These are phyloP conservation scores for Philereme transversata DNA, from an alignment of 2,888 invertebrate genomes.

Conservation along the genomic window DNA sequence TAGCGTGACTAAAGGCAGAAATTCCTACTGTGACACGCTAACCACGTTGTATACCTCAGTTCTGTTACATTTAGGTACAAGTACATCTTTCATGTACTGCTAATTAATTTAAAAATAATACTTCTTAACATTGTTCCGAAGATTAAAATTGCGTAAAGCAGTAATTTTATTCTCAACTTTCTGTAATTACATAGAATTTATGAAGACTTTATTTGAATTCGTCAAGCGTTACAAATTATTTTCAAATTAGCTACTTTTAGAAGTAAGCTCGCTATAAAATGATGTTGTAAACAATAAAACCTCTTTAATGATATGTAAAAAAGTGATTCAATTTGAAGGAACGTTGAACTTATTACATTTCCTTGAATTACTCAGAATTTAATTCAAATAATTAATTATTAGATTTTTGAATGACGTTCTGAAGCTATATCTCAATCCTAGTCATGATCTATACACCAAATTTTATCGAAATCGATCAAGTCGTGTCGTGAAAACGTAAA, in stretches of 20 bases:
- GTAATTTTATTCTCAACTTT: neutral
- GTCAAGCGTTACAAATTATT: conserved; percentile 35
- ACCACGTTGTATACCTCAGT: conserved; percentile 46
- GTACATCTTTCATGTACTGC: neutral
- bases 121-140: neutral
- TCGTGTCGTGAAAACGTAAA: too few relatives aligned
- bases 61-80: conserved; percentile 6
- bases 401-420: too few relatives aligned
- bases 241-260: conserved; percentile 4
- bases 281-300: conserved; percentile 31
- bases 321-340: conserved; percentile 5
- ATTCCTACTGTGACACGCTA: conserved; percentile 63
- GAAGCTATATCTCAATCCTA: too few relatives aligned
- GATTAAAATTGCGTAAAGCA: neutral
- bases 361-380: neutral
- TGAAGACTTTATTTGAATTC: conserved; percentile 33
- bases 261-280: conserved; percentile 20
- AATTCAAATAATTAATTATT: too few relatives aligned
- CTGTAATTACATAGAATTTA: conserved; percentile 7
- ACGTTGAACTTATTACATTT: conserved; percentile 8
- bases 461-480: too few relatives aligned
- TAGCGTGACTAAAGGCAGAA: conserved; percentile 71
- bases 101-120: neutral
- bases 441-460: too few relatives aligned
- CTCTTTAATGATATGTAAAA: conserved; percentile 18